Percentiles rank a stretch among this genome's conserved stretches.
Conservation (phyloP, 2,113 vertebrate genomes). For the Psilopogon haemacephalus region DNA sequence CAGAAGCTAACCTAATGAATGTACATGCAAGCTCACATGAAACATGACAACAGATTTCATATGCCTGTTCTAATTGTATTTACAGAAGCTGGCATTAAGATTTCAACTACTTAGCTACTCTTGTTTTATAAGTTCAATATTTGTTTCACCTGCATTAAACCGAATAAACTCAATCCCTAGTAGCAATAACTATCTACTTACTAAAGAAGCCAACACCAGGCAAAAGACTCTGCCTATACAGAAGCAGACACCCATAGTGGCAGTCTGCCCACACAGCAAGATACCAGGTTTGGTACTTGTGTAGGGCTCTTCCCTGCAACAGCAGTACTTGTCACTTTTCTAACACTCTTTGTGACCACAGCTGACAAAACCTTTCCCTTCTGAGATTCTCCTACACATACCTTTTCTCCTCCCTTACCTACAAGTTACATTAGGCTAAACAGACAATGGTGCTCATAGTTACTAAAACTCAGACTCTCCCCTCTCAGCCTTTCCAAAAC, state of each 20-base stretch:
- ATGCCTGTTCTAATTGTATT: background rate
- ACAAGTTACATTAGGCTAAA: background rate
- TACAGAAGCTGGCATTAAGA: background rate
- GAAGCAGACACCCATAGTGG: fast-evolving
- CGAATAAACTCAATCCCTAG: background rate
- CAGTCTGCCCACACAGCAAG: background rate
- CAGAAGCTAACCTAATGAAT: background rate
- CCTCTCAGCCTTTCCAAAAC: background rate
- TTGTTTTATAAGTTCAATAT: background rate
- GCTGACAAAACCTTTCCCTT: background rate
- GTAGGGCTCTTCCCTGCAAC: background rate
- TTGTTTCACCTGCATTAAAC: background rate
- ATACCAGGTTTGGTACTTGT: background rate
- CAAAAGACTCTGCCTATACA: background rate
- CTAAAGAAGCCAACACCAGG: background rate
- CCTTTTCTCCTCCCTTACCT: background rate
- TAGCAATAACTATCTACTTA: background rate
- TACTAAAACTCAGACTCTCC: background rate
- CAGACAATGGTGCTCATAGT: fast-evolving
- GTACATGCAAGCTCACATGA: background rate
- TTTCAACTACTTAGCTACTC: background rate
- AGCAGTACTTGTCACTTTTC: background rate
- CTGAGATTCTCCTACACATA: background rate
- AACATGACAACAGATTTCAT: fast-evolving
- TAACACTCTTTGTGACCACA: background rate